phyloP scores from a whole-genome alignment of 2,888 invertebrate genomes.

The Holacanthella duospinosa region DNA sequence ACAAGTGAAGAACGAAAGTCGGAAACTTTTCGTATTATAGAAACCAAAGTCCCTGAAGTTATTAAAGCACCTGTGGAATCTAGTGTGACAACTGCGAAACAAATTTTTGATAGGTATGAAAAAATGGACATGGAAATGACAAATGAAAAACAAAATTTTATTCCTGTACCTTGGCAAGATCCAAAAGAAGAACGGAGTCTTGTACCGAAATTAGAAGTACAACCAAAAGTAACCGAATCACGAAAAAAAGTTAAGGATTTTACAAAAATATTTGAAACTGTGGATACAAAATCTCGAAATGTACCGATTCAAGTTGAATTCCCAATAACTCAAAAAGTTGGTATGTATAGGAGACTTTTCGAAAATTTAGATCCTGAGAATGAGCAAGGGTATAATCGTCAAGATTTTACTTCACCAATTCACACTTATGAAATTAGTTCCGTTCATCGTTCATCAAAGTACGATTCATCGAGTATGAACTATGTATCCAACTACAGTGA shows the following conservation, averaged over 20 bases:
- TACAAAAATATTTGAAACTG: background rate
- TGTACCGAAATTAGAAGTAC: background rate
- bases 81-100: background rate
- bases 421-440: background rate
- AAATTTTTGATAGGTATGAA: background rate
- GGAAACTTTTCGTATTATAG: too few relatives aligned
- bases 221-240: background rate
- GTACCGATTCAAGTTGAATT: conserved; percentile 1
- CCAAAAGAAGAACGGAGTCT: background rate
- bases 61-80: background rate
- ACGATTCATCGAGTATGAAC: background rate
- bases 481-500: background rate
- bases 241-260: background rate
- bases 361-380: background rate
- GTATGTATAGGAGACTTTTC: background rate
- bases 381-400: background rate
- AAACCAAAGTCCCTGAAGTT: background rate
- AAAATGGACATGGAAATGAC: too few relatives aligned
- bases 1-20: background rate
- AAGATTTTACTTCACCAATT: background rate
- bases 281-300: background rate
- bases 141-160: background rate
- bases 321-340: background rate
- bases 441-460: background rate
- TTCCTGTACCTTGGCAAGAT: background rate